Percentiles rank a stretch among this genome's conserved stretches.
Evolutionary conservation across 2,797 vertebrate genomes (phyloP).

Genomic region (Squalus acanthias): DNA sequence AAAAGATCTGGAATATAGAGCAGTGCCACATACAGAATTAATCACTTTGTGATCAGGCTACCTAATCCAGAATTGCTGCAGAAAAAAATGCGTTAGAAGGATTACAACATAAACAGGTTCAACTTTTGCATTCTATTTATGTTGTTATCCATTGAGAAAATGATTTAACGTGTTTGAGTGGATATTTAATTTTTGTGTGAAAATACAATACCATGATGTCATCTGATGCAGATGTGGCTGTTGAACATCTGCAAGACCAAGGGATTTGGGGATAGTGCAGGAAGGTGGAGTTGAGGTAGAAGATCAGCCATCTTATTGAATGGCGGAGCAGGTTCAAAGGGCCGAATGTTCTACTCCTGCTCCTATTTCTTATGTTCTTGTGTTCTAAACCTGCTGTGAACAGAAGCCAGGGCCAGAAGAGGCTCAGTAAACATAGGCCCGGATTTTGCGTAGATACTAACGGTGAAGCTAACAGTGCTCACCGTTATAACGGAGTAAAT

Average conservation of each 20-base stretch:
- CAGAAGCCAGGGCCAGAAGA: too few species aligned
- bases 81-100: background rate
- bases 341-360: too few species aligned
- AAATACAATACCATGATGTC: background rate
- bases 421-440: too few species aligned
- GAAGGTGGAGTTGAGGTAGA: too few species aligned
- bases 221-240: background rate
- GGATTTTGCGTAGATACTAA: too few species aligned
- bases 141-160: background rate
- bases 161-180: background rate
- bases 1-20: background rate
- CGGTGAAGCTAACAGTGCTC: too few species aligned
- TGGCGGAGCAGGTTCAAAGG: too few species aligned
- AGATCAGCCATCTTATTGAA: too few species aligned
- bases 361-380: too few species aligned
- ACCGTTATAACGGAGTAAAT: too few species aligned
- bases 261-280: too few species aligned
- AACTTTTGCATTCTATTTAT: background rate
- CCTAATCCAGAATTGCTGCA: background rate
- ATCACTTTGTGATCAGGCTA: background rate
- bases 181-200: background rate
- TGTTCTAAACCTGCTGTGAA: too few species aligned
- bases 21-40: background rate
- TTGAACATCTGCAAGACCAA: background rate
- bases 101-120: background rate